A percentile compares a stretch with the other conserved stretches of the same genome.
These are phyloP conservation scores for Gallinago undulata DNA, from an alignment of 2,113 vertebrate species.

Conservation along the genomic window DNA sequence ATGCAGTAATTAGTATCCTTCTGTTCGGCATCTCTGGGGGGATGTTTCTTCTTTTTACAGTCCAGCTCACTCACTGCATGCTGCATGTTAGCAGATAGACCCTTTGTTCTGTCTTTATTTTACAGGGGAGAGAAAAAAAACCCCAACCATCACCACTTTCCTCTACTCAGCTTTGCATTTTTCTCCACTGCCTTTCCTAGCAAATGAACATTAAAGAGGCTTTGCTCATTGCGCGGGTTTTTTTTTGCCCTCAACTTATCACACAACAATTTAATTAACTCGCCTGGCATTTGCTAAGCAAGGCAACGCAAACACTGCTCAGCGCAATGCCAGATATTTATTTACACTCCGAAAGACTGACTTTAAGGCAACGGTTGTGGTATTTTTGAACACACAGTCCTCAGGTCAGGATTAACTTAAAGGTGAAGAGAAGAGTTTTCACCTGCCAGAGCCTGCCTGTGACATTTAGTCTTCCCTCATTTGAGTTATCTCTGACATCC, in stretches of 20 bases:
- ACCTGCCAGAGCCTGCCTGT: neutral
- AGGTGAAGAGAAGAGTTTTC: neutral
- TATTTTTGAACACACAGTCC: neutral
- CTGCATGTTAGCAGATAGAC: neutral
- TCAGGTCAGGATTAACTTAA: neutral
- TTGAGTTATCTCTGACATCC: neutral
- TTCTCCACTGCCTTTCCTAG: neutral
- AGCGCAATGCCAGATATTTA: rapidly evolving
- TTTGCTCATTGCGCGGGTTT: neutral
- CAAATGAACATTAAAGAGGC: neutral
- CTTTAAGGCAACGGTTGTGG: neutral
- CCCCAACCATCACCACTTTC: neutral
- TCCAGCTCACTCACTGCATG: neutral
- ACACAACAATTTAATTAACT: constrained; percentile 2
- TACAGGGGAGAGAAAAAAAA: neutral
- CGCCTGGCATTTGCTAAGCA: neutral
- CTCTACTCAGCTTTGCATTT: neutral
- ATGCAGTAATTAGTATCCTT: neutral
- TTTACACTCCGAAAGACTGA: neutral
- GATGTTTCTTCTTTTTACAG: neutral
- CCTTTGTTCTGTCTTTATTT: constrained; percentile 2
- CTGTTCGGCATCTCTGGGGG: neutral
- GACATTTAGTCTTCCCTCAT: neutral
- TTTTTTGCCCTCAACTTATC: neutral
- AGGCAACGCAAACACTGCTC: neutral